Evolutionary conservation across 1,140 invertebrate genomes (phyloP), one percentile per base, ranked within the genome.

Genomic region (Proales similis): DNA sequence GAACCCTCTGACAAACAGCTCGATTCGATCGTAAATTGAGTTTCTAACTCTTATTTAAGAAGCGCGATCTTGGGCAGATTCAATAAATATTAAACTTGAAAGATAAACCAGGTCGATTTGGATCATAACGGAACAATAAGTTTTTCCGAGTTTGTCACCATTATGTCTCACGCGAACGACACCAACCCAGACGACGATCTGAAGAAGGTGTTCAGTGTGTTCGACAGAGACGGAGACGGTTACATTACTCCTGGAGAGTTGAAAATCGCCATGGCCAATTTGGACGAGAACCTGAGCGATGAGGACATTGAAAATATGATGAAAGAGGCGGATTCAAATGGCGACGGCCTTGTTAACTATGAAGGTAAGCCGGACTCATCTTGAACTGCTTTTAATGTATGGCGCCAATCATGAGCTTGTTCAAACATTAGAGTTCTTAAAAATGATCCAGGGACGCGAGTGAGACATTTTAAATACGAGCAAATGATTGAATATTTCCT

Each of bases 281-380:
- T 62, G 29, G 22, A 47, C n/a, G 42, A 62, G 26, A 45, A 46
- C 19, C 42, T 62, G 33, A 29, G 14, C 14, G 57, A 62, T 22
- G 57, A 62, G 38, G 57, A 62, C 17, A 4, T 62, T 5, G 57
- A 62, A 12, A 30, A 46, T n/a, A 62, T 62, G 57, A 46, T 62
- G 24, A 45, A 22, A 33, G 57, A 62, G 20, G 57, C 57, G 2
- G 57, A 62, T 32, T 12, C 48, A 4, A 47, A 62, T 29, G 39
- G 36, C 36, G 57, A 62, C 48, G 57, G 57, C 22, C 29, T 26
- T 33, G 43, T 62, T 5, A 57, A 57, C 24, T 57, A 42, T 57
- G 51, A 57, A 20, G 51, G 51, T 57, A 42, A 7, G 14, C 14
- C n/a, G n/a, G n/a, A n/a, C n/a, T n/a, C n/a, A n/a, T n/a, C n/a